Base-by-base conservation (phyloP, 2,888 invertebrate genomes). In the Pammene aurita region DNA sequence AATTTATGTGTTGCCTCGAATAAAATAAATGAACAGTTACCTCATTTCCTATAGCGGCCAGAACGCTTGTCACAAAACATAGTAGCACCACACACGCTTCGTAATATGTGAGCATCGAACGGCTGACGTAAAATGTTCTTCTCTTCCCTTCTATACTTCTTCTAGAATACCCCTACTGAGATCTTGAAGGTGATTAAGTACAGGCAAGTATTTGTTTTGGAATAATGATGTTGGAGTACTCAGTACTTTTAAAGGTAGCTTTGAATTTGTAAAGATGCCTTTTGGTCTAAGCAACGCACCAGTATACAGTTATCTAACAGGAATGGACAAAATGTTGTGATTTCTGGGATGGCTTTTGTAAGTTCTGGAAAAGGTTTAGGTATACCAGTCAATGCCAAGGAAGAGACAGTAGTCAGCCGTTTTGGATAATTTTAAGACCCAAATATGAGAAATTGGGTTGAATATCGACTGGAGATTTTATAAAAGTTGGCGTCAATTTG, bases 61-160 rank as follows among this genome's bases (percentile, higher is more conserved):
- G 78, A 67, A 88, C 75, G 57, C 88, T 81, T 67, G 84, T 86
- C 65, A 86, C 85, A 77, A 89, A 82, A 76, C 91, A 91, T 89
- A 86, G 86, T 81, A 90, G 74, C 67, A 89, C 79, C 73, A 89
- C 81, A 72, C 88, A 76, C 70, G 84, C 84, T 72, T 86, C 82
- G 81, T 83, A 80, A 75, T 86, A 88, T 56, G 83, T 80, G 46
- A 91, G 79, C 85, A 91, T 87, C 77, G 83, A 80, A 63, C 13
- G 35, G 11, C 5, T 9, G 42, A 58, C 34, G 14, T 14, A 0
- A 10, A 41, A 41, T 42, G 16, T n/a, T 42, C 42, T 34, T 18
- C 26, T 58, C 44, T 57, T 7, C 6, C 6, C 55, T 55, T 55
- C 55, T 41, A 18, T 11, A 18, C 11, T 50, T 50, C 16, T 50